Percentiles rank a stretch among this genome's conserved stretches.
Conservation (phyloP, 2,888 invertebrate genomes). For the Tridacna crocea region DNA sequence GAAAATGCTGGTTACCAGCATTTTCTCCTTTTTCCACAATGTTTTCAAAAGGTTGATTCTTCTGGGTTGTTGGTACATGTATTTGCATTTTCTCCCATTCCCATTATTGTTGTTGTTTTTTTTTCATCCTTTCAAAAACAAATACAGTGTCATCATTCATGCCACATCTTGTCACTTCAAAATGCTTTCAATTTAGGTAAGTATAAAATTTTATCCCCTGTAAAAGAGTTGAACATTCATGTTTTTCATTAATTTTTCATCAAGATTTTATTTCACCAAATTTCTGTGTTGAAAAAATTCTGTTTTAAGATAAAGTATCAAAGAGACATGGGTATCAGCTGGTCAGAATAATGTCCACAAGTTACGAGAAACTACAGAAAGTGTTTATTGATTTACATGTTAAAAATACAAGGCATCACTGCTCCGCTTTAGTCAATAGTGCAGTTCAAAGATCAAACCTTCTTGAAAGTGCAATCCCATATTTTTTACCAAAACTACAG, state of each 20-base stretch:
- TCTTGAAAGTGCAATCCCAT: too few relatives aligned
- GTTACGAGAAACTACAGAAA: slow-evolving; percentile 18
- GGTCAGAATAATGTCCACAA: slow-evolving; percentile 23
- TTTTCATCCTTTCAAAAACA: too few relatives aligned
- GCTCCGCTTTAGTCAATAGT: too few relatives aligned
- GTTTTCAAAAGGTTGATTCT: too few relatives aligned
- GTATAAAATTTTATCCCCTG: not conserved
- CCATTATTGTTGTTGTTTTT: too few relatives aligned
- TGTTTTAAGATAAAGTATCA: not conserved
- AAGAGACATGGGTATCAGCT: not conserved
- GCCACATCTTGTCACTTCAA: too few relatives aligned
- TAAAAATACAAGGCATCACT: not conserved
- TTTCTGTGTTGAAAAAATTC: not conserved
- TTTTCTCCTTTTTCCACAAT: too few relatives aligned
- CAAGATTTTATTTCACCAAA: not conserved
- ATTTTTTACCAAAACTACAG: too few relatives aligned
- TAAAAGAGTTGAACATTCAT: not conserved
- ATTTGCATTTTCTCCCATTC: not conserved
- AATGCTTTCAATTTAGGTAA: too few relatives aligned
- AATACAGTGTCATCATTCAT: too few relatives aligned
- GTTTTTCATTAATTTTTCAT: not conserved
- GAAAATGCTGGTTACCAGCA: too few relatives aligned
- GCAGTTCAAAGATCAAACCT: too few relatives aligned
- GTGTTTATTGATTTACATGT: not conserved
- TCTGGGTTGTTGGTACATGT: not conserved